Evolutionary conservation across 2,797 vertebrate genomes (phyloP).

Genomic region (Darevskia nairensis): DNA sequence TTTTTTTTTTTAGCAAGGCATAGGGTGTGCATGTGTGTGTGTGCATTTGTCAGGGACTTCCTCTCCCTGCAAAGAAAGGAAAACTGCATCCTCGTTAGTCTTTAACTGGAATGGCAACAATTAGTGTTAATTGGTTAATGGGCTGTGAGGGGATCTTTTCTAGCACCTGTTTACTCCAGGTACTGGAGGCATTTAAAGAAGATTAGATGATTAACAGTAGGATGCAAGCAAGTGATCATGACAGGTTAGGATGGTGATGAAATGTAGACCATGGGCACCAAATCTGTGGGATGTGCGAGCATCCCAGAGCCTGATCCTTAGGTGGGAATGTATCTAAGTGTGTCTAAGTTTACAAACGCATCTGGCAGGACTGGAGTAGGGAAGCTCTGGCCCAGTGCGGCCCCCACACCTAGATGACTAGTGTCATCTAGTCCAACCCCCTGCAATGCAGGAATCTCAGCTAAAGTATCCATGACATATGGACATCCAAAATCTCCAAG

Average conservation of each 20-base stretch:
- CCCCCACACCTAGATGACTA: too few relatives aligned
- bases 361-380: too few relatives aligned
- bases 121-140: conserved; percentile 8
- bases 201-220: neutral
- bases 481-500: too few relatives aligned
- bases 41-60: neutral
- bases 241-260: accelerated
- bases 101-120: neutral
- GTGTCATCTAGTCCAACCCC: too few relatives aligned
- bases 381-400: too few relatives aligned
- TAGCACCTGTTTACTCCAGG: conserved; percentile 22
- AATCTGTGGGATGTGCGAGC: too few relatives aligned
- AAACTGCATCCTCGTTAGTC: neutral
- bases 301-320: neutral
- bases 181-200: neutral
- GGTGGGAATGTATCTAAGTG: neutral
- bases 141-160: neutral
- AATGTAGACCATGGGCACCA: neutral
- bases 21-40: too few relatives aligned
- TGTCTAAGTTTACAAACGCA: too few relatives aligned
- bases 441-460: too few relatives aligned
- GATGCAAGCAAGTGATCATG: neutral
- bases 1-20: neutral
- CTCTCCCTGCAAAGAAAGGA: neutral
- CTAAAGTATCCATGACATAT: too few relatives aligned